Percentiles rank a stretch among this genome's conserved stretches.
Evolutionary conservation across 1,140 invertebrate species (phyloP).

Genomic region (Mercenaria mercenaria): DNA sequence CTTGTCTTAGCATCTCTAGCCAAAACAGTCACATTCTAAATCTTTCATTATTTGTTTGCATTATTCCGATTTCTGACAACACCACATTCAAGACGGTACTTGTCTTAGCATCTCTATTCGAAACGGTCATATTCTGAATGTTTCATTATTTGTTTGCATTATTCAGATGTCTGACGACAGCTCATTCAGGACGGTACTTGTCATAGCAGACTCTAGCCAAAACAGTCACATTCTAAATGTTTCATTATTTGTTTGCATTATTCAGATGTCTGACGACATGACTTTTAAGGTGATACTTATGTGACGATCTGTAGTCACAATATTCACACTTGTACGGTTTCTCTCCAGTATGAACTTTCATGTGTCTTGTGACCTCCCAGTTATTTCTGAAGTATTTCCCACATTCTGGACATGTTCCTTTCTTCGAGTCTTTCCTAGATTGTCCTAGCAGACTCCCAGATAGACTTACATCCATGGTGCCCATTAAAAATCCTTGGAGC

Average conservation of each 20-base stretch:
- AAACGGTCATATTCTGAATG: too few species aligned
- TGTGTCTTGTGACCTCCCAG: slow-evolving; percentile 30
- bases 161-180: too few species aligned
- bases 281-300: slow-evolving; percentile 11
- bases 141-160: too few species aligned
- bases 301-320: neutral
- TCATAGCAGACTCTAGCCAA: too few species aligned
- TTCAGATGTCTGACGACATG: neutral
- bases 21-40: too few species aligned
- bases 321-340: slow-evolving; percentile 1
- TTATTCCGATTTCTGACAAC: too few species aligned
- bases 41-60: too few species aligned
- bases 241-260: too few species aligned
- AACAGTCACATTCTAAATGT: slow-evolving; percentile 15
- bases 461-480: neutral
- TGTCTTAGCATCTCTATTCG: too few species aligned
- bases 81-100: too few species aligned
- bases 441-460: neutral
- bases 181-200: too few species aligned
- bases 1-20: too few species aligned
- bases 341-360: slow-evolving; percentile 35
- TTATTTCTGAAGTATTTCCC: slow-evolving; percentile 39
- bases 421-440: neutral
- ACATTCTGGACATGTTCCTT: slow-evolving; percentile 43
- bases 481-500: neutral